phyloP scores from a whole-genome alignment of 2,113 vertebrate species.

The Zosterops lateralis region DNA sequence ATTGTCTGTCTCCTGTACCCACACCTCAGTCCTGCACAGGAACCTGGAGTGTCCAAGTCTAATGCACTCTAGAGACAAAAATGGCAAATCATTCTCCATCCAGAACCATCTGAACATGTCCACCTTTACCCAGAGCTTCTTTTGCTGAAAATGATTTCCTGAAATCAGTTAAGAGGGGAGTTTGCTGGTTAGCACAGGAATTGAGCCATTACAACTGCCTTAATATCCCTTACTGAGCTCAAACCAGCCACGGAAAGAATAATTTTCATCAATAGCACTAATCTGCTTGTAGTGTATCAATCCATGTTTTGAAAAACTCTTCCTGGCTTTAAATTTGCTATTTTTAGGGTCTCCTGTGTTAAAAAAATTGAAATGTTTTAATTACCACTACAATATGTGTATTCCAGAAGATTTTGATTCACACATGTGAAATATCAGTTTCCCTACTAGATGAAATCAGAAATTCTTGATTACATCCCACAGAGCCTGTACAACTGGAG shows the following conservation, averaged over 20 bases:
- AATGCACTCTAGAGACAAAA: not conserved
- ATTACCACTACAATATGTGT: not conserved
- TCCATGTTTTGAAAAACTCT: not conserved
- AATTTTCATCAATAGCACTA: not conserved
- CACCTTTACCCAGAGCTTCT: not conserved
- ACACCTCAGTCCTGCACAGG: not conserved
- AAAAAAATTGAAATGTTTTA: not conserved
- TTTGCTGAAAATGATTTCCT: not conserved
- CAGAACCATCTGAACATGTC: not conserved
- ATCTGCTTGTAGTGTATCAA: not conserved
- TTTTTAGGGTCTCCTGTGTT: not conserved
- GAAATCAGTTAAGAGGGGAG: not conserved
- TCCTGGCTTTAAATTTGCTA: not conserved
- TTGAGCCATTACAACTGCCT: not conserved
- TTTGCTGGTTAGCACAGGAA: not conserved
- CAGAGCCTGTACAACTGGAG: not conserved
- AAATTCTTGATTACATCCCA: not conserved
- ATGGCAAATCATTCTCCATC: not conserved
- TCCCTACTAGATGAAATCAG: not conserved
- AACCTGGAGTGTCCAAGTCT: not conserved
- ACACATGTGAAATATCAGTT: not conserved
- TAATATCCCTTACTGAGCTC: not conserved
- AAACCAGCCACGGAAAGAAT: not conserved
- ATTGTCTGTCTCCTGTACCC: not conserved
- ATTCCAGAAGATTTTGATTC: not conserved